A percentile compares a stretch with the other conserved stretches of the same genome.
These are phyloP conservation scores for Ectemnius lituratus DNA, from an alignment of 2,888 invertebrate species.

Conservation along the genomic window DNA sequence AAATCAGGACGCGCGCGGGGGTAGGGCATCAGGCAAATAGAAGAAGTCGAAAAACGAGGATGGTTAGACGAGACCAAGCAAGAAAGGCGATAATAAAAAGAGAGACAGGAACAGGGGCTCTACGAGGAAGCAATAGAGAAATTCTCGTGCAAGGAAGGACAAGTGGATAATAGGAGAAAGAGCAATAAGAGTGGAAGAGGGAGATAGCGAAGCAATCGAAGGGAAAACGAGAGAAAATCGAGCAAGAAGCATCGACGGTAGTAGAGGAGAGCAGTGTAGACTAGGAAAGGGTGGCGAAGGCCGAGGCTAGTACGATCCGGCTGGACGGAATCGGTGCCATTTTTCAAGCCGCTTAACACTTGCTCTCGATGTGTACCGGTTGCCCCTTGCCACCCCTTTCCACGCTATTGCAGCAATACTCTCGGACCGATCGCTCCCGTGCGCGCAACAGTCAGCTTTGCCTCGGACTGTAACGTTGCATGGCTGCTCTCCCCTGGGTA, in stretches of 20 bases:
- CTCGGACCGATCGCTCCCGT: constrained; percentile 1
- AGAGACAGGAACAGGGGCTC: not conserved
- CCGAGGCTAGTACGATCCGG: not conserved
- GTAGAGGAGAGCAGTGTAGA: not conserved
- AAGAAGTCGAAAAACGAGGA: not conserved
- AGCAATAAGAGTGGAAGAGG: not conserved
- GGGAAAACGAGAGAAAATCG: not conserved
- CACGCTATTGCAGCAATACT: too few species aligned
- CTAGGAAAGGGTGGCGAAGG: not conserved
- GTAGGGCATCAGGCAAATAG: too few species aligned
- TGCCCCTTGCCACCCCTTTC: constrained; percentile 6
- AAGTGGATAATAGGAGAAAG: constrained; percentile 6
- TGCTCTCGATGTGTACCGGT: constrained; percentile 24
- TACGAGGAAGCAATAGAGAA: constrained; percentile 8
- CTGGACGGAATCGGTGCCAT: constrained; percentile 25
- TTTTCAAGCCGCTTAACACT: constrained; percentile 48
- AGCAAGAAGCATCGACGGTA: not conserved
- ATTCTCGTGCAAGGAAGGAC: not conserved
- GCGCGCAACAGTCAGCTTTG: constrained; percentile 21
- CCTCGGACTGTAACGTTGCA: constrained; percentile 14
- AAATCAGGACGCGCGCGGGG: too few species aligned
- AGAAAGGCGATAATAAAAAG: not conserved
- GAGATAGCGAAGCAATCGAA: not conserved
- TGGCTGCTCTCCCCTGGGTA: constrained; percentile 19
- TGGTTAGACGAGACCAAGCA: not conserved